Percentiles rank a stretch among this genome's conserved stretches.
Evolutionary conservation across 2,888 invertebrate genomes (phyloP).

Genomic region (Pyrgus malvae): DNA sequence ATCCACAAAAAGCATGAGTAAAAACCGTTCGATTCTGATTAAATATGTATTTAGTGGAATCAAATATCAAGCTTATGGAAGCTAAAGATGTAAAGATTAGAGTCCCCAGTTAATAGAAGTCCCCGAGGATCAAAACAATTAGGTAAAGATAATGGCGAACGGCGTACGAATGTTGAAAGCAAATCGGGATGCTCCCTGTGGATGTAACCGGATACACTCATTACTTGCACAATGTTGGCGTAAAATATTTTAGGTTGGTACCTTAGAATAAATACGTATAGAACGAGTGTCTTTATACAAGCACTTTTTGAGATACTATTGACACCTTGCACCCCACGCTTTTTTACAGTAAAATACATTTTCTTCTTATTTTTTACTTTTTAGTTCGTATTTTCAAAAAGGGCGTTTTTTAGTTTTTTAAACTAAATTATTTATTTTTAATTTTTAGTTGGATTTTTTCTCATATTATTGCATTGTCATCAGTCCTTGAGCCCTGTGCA

Average conservation of each 20-base stretch:
- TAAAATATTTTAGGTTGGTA: constrained; percentile 22
- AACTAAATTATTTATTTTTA: no score
- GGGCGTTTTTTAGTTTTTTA: no score
- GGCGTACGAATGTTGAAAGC: constrained; percentile 46
- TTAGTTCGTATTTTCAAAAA: no score
- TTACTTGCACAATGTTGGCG: constrained; percentile 51
- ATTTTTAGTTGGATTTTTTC: no score
- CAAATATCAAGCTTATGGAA: constrained; percentile 23
- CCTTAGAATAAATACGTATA: no score
- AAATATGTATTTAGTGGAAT: constrained; percentile 11
- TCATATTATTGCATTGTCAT: no score
- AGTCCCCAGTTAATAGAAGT: constrained; percentile 30
- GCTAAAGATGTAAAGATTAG: constrained; percentile 9
- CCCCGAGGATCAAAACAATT: constrained; percentile 48
- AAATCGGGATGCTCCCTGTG: constrained; percentile 51
- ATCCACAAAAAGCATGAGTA: constrained; percentile 1
- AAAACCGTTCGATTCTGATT: neutral
- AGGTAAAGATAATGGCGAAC: constrained; percentile 39
- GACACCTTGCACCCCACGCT: no score
- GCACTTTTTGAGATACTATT: no score
- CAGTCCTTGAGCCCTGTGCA: no score
- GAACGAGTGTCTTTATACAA: no score
- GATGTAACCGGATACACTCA: constrained; percentile 64
- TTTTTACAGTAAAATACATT: no score
- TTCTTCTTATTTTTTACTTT: no score